Percentiles rank a stretch among this genome's conserved stretches.
Conservation (phyloP, 2,113 vertebrate genomes). For the Zootoca vivipara region DNA sequence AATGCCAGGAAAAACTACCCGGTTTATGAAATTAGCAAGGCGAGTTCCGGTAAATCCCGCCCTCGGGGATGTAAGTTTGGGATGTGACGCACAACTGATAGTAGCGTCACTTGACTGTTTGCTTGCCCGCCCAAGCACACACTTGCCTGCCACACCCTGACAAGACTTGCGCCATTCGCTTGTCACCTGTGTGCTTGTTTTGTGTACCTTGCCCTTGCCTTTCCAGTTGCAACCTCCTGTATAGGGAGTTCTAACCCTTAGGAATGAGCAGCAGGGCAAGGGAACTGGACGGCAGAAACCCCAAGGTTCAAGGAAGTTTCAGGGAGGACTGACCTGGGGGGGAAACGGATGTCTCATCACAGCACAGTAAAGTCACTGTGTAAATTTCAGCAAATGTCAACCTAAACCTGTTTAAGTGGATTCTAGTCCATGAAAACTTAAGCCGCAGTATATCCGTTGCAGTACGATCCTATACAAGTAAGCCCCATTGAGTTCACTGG, state of each 20-base stretch:
- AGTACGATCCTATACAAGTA: too few species aligned
- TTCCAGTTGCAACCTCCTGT: background rate
- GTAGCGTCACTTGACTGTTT: background rate
- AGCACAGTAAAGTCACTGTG: background rate
- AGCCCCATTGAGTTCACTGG: too few species aligned
- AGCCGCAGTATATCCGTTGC: too few species aligned
- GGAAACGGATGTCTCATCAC: background rate
- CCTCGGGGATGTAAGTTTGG: background rate
- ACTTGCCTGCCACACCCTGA: background rate
- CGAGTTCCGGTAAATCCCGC: constrained; percentile 8
- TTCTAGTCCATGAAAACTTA: too few species aligned
- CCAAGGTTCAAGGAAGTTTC: background rate
- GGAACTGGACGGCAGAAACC: background rate
- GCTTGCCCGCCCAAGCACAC: background rate
- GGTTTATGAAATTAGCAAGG: background rate
- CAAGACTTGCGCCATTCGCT: background rate
- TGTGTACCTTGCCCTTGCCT: background rate
- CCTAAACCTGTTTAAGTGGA: too few species aligned
- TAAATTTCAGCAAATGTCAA: background rate
- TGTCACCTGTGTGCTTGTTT: background rate
- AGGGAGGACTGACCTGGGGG: background rate
- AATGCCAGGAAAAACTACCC: background rate
- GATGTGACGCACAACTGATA: background rate
- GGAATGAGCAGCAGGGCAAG: background rate
- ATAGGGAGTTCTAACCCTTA: background rate